These are phyloP conservation scores for Sternarchorhynchus goeldii DNA, from an alignment of 2,797 vertebrate genomes.

Conservation along the genomic window DNA sequence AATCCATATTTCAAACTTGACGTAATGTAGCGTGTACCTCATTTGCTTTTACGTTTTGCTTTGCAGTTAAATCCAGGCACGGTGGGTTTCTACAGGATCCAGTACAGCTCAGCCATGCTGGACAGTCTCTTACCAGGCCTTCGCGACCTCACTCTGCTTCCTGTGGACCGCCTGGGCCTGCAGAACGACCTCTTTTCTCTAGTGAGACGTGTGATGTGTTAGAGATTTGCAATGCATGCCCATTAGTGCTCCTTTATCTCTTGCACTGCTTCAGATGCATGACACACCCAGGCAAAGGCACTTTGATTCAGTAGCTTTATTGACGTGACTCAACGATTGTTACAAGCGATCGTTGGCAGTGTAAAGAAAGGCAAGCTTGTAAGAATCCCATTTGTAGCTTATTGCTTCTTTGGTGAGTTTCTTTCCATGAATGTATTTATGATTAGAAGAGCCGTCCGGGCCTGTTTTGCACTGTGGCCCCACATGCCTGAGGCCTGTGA, in stretches of 20 bases:
- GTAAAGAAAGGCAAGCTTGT: too few relatives aligned
- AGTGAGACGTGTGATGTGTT: constrained; percentile 71
- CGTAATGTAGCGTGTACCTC: background rate
- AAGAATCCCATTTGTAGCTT: too few relatives aligned
- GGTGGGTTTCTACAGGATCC: constrained; percentile 95
- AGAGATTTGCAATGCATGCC: background rate
- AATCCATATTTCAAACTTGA: background rate
- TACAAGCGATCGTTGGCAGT: too few relatives aligned
- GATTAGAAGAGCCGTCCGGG: too few relatives aligned
- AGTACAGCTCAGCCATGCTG: constrained; percentile 93
- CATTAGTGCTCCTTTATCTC: background rate
- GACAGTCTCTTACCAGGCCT: constrained; percentile 90
- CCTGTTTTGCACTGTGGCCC: too few relatives aligned
- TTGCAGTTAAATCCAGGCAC: constrained; percentile 94
- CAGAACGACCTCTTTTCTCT: constrained; percentile 98
- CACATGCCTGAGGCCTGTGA: too few relatives aligned
- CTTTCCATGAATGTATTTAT: too few relatives aligned
- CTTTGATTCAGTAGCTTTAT: too few relatives aligned
- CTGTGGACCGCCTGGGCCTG: constrained; percentile 93
- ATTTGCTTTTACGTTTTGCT: background rate
- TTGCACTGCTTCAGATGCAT: background rate
- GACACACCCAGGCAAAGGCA: background rate
- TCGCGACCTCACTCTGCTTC: constrained; percentile 89
- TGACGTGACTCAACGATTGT: too few relatives aligned
- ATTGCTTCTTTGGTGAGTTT: too few relatives aligned